These are phyloP conservation scores for Abrostola tripartita DNA, from an alignment of 2,888 invertebrate genomes.

Conservation along the genomic window DNA sequence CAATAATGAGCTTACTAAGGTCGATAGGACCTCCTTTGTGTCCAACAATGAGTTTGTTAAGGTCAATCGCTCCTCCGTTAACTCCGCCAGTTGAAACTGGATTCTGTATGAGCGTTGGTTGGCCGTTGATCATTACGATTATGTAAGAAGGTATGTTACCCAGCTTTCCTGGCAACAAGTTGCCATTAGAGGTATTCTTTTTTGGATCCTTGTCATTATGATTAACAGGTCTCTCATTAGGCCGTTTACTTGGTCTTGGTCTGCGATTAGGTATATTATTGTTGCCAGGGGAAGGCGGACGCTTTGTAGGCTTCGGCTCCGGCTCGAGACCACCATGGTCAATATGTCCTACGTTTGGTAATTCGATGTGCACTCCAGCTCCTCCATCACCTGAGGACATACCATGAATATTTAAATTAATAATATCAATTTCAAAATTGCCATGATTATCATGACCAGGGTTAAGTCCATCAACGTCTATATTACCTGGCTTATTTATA, in stretches of 20 bases:
- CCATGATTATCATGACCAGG: constrained; percentile 7
- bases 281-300: constrained; percentile 5
- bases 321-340: not conserved
- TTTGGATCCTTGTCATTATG: constrained; percentile 6
- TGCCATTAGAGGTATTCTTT: constrained; percentile 17
- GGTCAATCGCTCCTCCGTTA: constrained; percentile 4
- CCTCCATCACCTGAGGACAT: constrained; percentile 25
- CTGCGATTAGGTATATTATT: constrained; percentile 9
- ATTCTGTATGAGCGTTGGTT: constrained; percentile 37
- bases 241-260: not conserved
- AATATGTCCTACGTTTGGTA: constrained; percentile 9
- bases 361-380: constrained; percentile 5
- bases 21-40: constrained; percentile 6
- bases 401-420: constrained; percentile 12
- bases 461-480: constrained; percentile 1
- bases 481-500: constrained; percentile 35
- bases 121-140: constrained; percentile 41
- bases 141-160: constrained; percentile 29
- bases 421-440: constrained; percentile 4
- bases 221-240: not conserved
- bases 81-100: constrained; percentile 7
- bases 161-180: no score
- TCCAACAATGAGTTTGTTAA: constrained; percentile 17
- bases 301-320: not conserved
- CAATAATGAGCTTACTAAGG: constrained; percentile 16